Evolutionary conservation across 2,888 invertebrate genomes (phyloP), one percentile per base, ranked within the genome.

Genomic region (Drosophila trichaetosa): DNA sequence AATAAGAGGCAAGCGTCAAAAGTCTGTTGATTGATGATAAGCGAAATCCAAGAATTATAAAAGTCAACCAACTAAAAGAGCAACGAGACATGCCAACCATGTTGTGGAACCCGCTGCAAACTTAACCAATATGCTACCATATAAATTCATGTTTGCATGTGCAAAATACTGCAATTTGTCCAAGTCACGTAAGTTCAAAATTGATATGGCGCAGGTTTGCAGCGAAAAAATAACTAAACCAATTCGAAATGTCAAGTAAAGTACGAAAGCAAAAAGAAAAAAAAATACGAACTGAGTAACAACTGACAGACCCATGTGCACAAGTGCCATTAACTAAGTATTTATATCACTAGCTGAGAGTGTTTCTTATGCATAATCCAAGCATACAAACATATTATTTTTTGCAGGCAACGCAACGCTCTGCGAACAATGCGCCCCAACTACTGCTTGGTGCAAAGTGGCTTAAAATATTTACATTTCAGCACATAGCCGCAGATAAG

Each of bases 111-210:
- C 64, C 48, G 62, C 59, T 61, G 40, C 21, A 29, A 66, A 33
- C 36, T 46, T 38, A 33, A 54, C 16, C 51, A 67, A 48, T 42
- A 77, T 56, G 42, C 24, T 29, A 61, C 10, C 18, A 21, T 61
- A 38, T 54, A 53, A 46, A 34, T 36, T 48, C 18, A 40, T 42
- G 24, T 46, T 42, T 36, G 24, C 69, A 76, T 85, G 71, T 74
- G 71, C 80, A 68, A 72, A 79, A 79, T 79, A 82, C 64, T 73
- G 85, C 84, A 82, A 66, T 84, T 83, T 73, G 80, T 73, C 67
- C 71, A 72, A 90, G 87, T 87, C 87, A 87, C 90, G 87, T 87
- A 90, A 84, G 72, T 71, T 72, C 62, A 77, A 81, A 81, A 89
- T 76, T 84, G 86, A 88, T 90, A 89, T 69, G 69, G 72, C 52